Percentiles rank a stretch among this genome's conserved stretches.
Evolutionary conservation across 92 coral and sea anemone species (phyloP).

Genomic region (Bergia puertoricense): DNA sequence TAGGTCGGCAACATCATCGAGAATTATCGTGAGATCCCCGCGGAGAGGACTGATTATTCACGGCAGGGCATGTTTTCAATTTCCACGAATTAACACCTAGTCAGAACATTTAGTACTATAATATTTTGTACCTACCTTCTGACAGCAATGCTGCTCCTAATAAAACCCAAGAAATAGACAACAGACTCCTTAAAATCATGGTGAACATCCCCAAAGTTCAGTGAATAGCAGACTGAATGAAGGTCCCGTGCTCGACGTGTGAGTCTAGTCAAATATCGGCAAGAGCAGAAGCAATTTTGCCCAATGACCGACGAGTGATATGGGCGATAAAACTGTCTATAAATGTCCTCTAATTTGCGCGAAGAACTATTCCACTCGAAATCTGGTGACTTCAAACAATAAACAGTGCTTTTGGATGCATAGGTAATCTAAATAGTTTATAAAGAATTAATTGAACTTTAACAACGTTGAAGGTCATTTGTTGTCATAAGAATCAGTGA

Average conservation of each 20-base stretch:
- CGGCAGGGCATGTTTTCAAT: not conserved
- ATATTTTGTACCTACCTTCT: not conserved
- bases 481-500: not conserved
- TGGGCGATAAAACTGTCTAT: not conserved
- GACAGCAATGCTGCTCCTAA: not conserved
- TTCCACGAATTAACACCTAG: slow-evolving; percentile 16
- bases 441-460: not conserved
- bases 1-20: not conserved
- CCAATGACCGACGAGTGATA: slow-evolving; percentile 38
- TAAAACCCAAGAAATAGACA: slow-evolving; percentile 21
- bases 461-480: not conserved
- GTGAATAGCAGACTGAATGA: not conserved
- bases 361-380: not conserved
- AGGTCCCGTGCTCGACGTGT: not conserved
- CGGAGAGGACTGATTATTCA: not conserved
- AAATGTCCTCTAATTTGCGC: not conserved
- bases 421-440: not conserved
- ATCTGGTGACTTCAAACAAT: not conserved
- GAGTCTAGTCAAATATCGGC: slow-evolving; percentile 24
- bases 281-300: slow-evolving; percentile 33
- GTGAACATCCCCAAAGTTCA: not conserved
- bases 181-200: slow-evolving; percentile 1
- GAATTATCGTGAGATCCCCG: not conserved
- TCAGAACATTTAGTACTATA: not conserved
- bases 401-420: not conserved